A percentile compares a stretch with the other conserved stretches of the same genome.
phyloP scores from a whole-genome alignment of 1,140 invertebrate species.

The Drosophila neocordata region DNA sequence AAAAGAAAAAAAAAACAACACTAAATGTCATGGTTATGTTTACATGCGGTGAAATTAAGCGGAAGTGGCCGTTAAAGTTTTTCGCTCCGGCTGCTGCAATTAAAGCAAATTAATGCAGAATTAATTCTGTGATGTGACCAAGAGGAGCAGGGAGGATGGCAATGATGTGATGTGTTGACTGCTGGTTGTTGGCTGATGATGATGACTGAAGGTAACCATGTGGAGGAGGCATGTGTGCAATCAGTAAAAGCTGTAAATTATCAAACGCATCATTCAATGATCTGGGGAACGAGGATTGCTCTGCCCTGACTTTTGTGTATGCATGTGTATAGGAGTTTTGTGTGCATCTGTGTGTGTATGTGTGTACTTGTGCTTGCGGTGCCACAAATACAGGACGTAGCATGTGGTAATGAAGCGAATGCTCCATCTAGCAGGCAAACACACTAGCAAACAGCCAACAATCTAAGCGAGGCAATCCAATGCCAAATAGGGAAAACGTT shows the following conservation, averaged over 20 bases:
- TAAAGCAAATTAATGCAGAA: slow-evolving; percentile 74
- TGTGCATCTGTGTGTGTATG: background rate
- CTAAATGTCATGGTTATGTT: slow-evolving; percentile 80
- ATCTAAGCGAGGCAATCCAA: background rate
- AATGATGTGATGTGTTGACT: slow-evolving; percentile 1
- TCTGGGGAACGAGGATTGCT: slow-evolving; percentile 3
- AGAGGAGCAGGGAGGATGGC: background rate
- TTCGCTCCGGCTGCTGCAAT: slow-evolving; percentile 48
- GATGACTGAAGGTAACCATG: slow-evolving; percentile 34
- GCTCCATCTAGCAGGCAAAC: slow-evolving; percentile 25
- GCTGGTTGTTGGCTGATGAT: slow-evolving; percentile 17
- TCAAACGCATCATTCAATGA: slow-evolving; percentile 67
- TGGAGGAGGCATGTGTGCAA: slow-evolving; percentile 51
- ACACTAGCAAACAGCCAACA: background rate
- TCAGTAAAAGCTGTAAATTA: slow-evolving; percentile 74
- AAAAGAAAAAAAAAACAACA: slow-evolving; percentile 18
- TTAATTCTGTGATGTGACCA: slow-evolving; percentile 38
- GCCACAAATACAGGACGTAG: slow-evolving; percentile 23
- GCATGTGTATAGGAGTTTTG: background rate
- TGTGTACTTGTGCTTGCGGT: slow-evolving; percentile 4
- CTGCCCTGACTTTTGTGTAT: slow-evolving; percentile 18
- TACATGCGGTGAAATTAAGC: slow-evolving; percentile 73
- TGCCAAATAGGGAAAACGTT: slow-evolving; percentile 8
- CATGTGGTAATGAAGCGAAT: slow-evolving; percentile 48
- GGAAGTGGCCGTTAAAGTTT: slow-evolving; percentile 68